Evolutionary conservation across 2,113 vertebrate genomes (phyloP).

Genomic region (Aplodontia rufa): DNA sequence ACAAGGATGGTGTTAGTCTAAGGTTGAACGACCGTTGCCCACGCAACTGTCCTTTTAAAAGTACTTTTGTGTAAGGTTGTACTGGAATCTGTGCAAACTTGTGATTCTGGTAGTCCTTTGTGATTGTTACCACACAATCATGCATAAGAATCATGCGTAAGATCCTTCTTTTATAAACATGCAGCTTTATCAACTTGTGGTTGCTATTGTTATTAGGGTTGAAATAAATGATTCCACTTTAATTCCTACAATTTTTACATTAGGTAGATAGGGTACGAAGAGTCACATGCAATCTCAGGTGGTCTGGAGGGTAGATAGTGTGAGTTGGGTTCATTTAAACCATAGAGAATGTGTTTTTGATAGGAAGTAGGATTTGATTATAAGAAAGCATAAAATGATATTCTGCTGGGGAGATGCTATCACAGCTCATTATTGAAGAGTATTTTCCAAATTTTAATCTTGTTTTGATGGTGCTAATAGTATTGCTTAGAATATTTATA

Average conservation of each 20-base stretch:
- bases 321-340: constrained; percentile 26
- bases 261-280: neutral
- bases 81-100: neutral
- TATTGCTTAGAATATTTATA: neutral
- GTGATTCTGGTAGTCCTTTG: neutral
- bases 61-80: neutral
- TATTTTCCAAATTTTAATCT: constrained; percentile 26
- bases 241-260: neutral
- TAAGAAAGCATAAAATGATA: neutral
- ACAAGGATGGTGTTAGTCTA: neutral
- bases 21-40: neutral
- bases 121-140: neutral
- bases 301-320: neutral
- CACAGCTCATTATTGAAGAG: neutral
- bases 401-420: neutral
- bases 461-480: neutral
- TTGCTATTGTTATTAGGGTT: neutral
- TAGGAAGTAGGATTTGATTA: neutral
- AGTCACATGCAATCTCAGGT: neutral
- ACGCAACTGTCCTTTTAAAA: neutral
- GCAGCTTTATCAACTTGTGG: neutral
- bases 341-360: neutral
- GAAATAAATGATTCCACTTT: neutral
- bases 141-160: too few species aligned
- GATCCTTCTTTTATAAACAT: neutral